These are phyloP conservation scores for Ophion ventricosus DNA, from an alignment of 2,888 invertebrate species.

Conservation along the genomic window DNA sequence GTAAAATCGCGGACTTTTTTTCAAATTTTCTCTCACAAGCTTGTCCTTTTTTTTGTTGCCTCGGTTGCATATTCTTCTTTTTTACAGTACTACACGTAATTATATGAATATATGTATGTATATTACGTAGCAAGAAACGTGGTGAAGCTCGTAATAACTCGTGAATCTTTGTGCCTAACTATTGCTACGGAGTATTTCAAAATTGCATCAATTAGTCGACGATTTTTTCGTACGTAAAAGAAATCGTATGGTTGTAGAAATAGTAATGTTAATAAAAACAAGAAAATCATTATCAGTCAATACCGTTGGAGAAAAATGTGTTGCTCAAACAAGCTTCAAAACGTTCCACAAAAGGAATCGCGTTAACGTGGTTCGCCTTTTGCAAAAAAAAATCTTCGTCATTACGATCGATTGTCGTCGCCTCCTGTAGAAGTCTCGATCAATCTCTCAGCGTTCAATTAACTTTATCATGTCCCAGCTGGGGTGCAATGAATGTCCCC, in stretches of 20 bases:
- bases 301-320: background rate
- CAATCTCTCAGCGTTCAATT: slow-evolving; percentile 36
- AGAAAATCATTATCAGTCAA: background rate
- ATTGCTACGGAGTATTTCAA: background rate
- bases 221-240: slow-evolving; percentile 1
- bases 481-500: background rate
- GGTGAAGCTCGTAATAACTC: slow-evolving; percentile 52
- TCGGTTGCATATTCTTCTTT: slow-evolving; percentile 54
- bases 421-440: slow-evolving; percentile 39
- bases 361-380: slow-evolving; percentile 20
- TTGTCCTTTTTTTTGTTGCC: slow-evolving; percentile 54
- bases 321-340: slow-evolving; percentile 40
- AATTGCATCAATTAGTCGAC: background rate
- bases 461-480: slow-evolving; percentile 15
- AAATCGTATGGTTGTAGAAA: background rate
- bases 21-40: slow-evolving; percentile 52
- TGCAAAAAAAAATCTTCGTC: slow-evolving; percentile 14
- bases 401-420: slow-evolving; percentile 57
- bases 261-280: background rate
- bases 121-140: slow-evolving; percentile 46
- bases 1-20: slow-evolving; percentile 36
- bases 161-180: background rate
- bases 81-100: slow-evolving; percentile 30
- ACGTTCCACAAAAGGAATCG: slow-evolving; percentile 43
- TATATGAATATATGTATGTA: slow-evolving; percentile 51